Conservation (phyloP, 2,888 invertebrate species). For the Noctua janthe region DNA sequence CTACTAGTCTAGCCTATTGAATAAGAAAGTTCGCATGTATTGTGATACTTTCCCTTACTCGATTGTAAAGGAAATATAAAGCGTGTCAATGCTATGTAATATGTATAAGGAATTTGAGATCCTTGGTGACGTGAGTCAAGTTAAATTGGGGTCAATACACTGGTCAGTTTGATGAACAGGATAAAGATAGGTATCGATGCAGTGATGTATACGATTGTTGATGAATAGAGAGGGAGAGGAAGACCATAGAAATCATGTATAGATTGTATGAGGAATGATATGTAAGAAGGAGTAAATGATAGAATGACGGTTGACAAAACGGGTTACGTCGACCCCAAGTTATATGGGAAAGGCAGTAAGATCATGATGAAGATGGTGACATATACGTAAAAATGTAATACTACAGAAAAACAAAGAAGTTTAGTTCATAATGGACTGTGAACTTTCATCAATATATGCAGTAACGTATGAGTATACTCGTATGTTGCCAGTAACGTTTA, state of each 20-base stretch:
- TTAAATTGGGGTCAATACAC: background rate
- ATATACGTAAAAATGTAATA: background rate
- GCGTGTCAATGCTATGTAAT: slow-evolving; percentile 33
- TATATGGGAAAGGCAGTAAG: background rate
- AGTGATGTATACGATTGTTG: background rate
- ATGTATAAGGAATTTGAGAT: slow-evolving; percentile 23
- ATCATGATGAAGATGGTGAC: background rate
- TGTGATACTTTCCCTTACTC: slow-evolving; percentile 58
- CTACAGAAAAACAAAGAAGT: background rate
- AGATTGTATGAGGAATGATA: background rate
- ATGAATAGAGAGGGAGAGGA: background rate
- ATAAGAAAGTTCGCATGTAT: slow-evolving; percentile 61
- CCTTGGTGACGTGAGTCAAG: slow-evolving; percentile 1
- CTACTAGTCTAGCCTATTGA: slow-evolving; percentile 24
- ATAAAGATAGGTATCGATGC: background rate
- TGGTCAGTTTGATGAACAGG: background rate
- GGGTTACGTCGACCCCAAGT: background rate
- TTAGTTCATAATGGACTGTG: background rate
- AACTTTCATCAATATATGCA: background rate
- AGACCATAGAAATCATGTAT: background rate
- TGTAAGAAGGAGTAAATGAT: background rate
- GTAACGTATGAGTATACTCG: background rate
- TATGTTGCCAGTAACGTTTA: background rate
- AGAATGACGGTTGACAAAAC: background rate
- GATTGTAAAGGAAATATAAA: slow-evolving; percentile 42